Conservation (phyloP, 2,113 vertebrate genomes). For the Microcebus lehilahytsara region DNA sequence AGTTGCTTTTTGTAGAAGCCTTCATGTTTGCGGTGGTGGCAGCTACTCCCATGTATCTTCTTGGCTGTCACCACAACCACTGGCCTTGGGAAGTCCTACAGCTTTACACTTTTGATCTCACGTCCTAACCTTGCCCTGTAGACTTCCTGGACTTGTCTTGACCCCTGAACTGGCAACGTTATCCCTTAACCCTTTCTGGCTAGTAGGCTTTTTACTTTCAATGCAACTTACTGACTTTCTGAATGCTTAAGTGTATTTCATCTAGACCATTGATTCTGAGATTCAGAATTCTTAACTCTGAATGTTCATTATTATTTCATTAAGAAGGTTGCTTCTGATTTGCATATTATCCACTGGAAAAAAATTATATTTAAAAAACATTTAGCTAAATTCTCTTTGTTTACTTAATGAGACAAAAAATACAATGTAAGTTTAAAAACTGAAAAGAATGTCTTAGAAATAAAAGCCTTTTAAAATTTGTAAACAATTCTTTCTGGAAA, state of each 20-base stretch:
- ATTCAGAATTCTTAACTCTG: neutral
- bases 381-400: neutral
- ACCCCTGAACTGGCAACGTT: neutral
- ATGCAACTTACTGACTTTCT: neutral
- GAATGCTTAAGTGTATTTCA: neutral
- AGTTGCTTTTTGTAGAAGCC: neutral
- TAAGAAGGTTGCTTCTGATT: neutral
- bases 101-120: neutral
- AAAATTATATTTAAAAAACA: neutral
- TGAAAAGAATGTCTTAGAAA: neutral
- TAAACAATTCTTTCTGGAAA: neutral
- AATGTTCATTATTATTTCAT: neutral
- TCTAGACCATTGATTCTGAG: neutral
- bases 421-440: neutral
- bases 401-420: neutral
- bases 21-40: neutral
- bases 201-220: neutral
- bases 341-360: neutral
- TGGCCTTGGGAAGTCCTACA: neutral
- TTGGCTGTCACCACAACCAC: neutral
- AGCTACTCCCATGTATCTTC: neutral
- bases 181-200: neutral
- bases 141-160: neutral
- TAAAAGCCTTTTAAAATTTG: neutral
- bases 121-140: neutral